Conservation (phyloP, 2,113 vertebrate genomes). For the Rhinolophus ferrumequinum region DNA sequence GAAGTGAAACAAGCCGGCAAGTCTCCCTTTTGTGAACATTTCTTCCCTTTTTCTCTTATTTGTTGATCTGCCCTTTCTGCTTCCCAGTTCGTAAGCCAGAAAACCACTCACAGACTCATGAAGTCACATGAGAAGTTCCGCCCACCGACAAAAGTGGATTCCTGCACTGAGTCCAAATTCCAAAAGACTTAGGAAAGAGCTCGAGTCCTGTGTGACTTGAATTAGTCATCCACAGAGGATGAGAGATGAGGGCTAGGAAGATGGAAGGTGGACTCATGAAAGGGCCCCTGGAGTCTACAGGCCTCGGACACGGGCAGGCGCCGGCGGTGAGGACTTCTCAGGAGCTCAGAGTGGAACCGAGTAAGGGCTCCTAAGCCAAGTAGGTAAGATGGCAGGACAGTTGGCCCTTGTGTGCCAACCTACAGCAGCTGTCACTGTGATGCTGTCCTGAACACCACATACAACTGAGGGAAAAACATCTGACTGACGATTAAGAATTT, state of each 20-base stretch:
- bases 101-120: neutral
- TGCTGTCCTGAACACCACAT: neutral
- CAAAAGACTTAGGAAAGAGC: neutral
- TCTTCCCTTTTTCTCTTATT: neutral
- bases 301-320: too few species aligned
- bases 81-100: neutral
- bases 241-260: fast-evolving
- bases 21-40: neutral
- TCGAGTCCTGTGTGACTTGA: neutral
- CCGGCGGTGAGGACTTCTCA: too few species aligned
- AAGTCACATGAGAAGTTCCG: neutral
- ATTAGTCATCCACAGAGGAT: neutral
- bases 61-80: neutral
- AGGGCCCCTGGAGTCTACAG: too few species aligned
- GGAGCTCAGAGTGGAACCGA: too few species aligned
- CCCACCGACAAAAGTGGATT: neutral
- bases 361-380: too few species aligned
- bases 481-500: neutral
- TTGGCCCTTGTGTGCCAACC: neutral
- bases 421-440: neutral
- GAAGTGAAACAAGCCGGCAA: neutral
- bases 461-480: neutral
- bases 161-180: neutral
- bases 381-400: too few species aligned
- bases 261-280: neutral